A percentile compares a stretch with the other conserved stretches of the same genome.
phyloP scores from a whole-genome alignment of 2,888 invertebrate species.

The Cephus spinipes region DNA sequence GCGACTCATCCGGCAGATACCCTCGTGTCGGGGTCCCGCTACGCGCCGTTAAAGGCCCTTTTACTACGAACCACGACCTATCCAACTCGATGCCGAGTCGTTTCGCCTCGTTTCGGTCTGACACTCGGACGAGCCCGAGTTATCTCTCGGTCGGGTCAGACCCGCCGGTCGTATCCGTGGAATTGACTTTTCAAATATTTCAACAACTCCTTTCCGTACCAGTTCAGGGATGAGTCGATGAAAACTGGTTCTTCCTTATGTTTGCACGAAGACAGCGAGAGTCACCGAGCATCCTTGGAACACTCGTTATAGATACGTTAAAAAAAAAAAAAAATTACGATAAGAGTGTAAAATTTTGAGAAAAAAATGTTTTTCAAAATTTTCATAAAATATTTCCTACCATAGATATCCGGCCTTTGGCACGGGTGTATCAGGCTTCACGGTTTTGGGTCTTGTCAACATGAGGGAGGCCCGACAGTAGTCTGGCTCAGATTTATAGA shows the following conservation, averaged over 20 bases:
- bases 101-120: not conserved
- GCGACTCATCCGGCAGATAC: not conserved
- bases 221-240: not conserved
- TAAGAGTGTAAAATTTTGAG: too few relatives aligned
- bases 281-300: not conserved
- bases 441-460: not conserved
- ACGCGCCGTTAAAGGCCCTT: not conserved
- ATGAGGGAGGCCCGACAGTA: not conserved
- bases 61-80: not conserved
- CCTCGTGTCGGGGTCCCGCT: not conserved
- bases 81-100: not conserved
- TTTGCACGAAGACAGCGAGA: not conserved
- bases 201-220: not conserved
- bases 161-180: not conserved
- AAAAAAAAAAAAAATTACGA: too few relatives aligned
- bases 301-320: not conserved
- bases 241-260: not conserved
- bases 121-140: not conserved
- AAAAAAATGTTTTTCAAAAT: not conserved
- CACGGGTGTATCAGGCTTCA: not conserved
- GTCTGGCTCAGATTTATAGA: too few relatives aligned
- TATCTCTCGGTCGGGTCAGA: not conserved
- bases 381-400: not conserved
- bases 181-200: not conserved
- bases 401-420: not conserved